phyloP scores from a whole-genome alignment of 2,113 vertebrate species.

The Sorex fumeus region DNA sequence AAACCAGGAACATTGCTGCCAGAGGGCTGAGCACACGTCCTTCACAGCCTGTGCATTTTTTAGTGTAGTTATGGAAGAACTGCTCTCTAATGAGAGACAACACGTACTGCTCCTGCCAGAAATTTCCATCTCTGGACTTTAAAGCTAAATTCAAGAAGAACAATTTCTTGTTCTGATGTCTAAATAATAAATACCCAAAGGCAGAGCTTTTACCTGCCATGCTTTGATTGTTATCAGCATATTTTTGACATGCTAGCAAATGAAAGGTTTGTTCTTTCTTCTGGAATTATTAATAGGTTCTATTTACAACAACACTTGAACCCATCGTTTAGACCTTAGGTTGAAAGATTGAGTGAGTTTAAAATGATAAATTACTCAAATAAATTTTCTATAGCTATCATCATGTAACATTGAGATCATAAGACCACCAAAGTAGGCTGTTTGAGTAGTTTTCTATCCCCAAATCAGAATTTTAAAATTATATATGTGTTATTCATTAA shows the following conservation, averaged over 20 bases:
- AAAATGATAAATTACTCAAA: not conserved
- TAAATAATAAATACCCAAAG: conserved; percentile 40
- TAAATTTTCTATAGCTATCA: conserved; percentile 19
- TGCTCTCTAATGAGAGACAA: conserved; percentile 5
- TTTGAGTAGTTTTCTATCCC: conserved; percentile 30
- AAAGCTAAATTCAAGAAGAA: conserved; percentile 34
- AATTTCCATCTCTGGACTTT: not conserved
- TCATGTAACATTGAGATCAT: not conserved
- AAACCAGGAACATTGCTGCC: conserved; percentile 13
- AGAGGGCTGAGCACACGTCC: conserved; percentile 31
- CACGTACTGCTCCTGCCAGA: not conserved
- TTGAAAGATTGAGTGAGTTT: not conserved
- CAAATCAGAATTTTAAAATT: conserved; percentile 37
- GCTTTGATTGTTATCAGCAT: not conserved
- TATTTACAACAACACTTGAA: conserved; percentile 36
- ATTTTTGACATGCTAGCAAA: conserved; percentile 23
- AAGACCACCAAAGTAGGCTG: not conserved
- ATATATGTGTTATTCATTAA: conserved; percentile 15
- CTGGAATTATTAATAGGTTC: not conserved
- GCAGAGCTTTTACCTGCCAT: not conserved
- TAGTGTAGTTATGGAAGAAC: conserved; percentile 29
- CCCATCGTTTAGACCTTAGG: not conserved
- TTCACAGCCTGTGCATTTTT: not conserved
- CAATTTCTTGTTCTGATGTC: conserved; percentile 20
- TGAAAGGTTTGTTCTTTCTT: not conserved